Percentiles rank a stretch among this genome's conserved stretches.
phyloP scores from a whole-genome alignment of 2,888 invertebrate genomes.

The Drosophila mayaguana region DNA sequence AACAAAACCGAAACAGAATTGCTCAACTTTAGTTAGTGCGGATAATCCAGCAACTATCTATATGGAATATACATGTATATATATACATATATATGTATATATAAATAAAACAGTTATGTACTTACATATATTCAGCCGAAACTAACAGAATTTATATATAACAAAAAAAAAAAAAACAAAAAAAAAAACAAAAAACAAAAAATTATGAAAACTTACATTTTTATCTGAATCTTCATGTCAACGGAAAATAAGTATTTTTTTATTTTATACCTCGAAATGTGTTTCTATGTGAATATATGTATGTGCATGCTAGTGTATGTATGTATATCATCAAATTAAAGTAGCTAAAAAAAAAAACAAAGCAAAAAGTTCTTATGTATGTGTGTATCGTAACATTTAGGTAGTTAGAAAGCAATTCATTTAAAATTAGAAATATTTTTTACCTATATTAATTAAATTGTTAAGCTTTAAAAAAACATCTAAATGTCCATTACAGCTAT shows the following conservation, averaged over 20 bases:
- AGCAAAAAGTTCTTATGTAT: constrained; percentile 8
- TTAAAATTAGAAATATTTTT: constrained; percentile 54
- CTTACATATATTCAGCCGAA: constrained; percentile 22
- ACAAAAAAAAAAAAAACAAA: neutral
- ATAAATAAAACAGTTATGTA: constrained; percentile 10
- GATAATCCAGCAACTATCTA: constrained; percentile 9
- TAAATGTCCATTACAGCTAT: constrained; percentile 63
- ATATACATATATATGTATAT: neutral
- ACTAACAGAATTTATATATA: constrained; percentile 22
- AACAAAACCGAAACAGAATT: constrained; percentile 21
- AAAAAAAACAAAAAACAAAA: neutral
- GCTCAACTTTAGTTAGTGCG: constrained; percentile 43
- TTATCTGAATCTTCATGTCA: constrained; percentile 17
- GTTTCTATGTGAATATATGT: constrained; percentile 44
- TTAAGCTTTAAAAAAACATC: constrained; percentile 61
- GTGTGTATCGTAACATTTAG: constrained; percentile 42
- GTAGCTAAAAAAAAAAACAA: neutral
- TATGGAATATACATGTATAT: constrained; percentile 5
- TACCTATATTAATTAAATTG: constrained; percentile 50
- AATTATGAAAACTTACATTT: constrained; percentile 1
- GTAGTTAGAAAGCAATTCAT: constrained; percentile 64
- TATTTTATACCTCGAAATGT: constrained; percentile 63
- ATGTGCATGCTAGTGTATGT: constrained; percentile 9
- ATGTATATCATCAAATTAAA: constrained; percentile 1
- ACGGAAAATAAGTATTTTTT: constrained; percentile 15